Conservation (phyloP, 2,888 invertebrate genomes). For the Microctonus hyperodae region DNA sequence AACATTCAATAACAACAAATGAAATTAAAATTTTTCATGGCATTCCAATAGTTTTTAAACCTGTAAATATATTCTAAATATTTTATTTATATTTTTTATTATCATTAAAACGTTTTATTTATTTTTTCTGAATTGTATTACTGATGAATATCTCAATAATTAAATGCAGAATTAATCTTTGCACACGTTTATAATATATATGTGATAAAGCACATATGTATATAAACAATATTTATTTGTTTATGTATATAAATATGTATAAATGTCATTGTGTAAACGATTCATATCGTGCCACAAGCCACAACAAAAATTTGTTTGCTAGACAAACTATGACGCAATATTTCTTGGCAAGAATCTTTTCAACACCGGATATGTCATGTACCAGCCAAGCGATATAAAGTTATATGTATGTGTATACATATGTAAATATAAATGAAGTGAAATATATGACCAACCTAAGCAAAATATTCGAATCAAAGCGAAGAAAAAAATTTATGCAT, state of each 20-base stretch:
- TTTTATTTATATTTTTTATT: not conserved
- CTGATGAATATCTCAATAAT: too few relatives aligned
- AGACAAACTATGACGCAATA: constrained; percentile 36
- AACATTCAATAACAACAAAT: not conserved
- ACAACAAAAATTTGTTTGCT: constrained; percentile 32
- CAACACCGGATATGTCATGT: constrained; percentile 19
- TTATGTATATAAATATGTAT: not conserved
- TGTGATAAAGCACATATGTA: not conserved
- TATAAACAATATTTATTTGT: constrained; percentile 1
- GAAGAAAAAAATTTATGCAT: too few relatives aligned
- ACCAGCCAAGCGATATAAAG: not conserved
- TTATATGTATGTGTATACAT: not conserved
- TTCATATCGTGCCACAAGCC: constrained; percentile 19
- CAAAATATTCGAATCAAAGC: too few relatives aligned
- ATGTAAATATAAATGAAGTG: too few relatives aligned
- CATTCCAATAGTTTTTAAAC: constrained; percentile 1
- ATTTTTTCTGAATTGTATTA: too few relatives aligned
- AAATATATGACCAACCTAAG: too few relatives aligned
- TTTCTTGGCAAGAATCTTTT: constrained; percentile 17
- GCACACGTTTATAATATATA: too few relatives aligned
- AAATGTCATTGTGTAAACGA: not conserved
- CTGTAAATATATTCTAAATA: not conserved
- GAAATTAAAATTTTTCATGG: constrained; percentile 22
- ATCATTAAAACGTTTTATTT: too few relatives aligned
- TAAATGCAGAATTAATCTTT: not conserved